phyloP scores from a whole-genome alignment of 2,888 invertebrate species.

The Meteorus colon region DNA sequence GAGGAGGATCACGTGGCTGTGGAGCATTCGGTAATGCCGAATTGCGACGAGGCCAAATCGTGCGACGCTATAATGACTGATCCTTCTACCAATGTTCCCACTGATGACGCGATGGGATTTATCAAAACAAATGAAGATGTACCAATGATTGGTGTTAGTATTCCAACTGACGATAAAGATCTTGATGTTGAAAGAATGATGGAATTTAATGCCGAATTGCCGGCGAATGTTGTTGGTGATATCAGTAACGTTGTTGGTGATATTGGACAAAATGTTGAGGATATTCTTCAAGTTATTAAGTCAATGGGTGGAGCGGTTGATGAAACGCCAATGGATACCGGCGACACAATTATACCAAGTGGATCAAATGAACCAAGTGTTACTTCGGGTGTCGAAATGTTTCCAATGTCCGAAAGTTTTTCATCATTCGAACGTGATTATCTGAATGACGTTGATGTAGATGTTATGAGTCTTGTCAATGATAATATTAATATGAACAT shows the following conservation, averaged over 20 bases:
- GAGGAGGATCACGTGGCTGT: constrained; percentile 46
- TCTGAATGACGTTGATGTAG: constrained; percentile 64
- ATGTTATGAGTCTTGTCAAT: constrained; percentile 67
- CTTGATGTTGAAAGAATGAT: constrained; percentile 48
- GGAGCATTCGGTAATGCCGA: constrained; percentile 36
- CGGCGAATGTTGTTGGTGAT: constrained; percentile 42
- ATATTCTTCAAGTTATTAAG: constrained; percentile 85
- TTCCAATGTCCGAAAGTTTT: constrained; percentile 66
- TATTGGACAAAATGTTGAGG: constrained; percentile 78
- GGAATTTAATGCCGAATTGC: constrained; percentile 44
- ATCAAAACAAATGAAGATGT: constrained; percentile 77
- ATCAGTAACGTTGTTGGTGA: constrained; percentile 63
- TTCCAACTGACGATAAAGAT: constrained; percentile 44
- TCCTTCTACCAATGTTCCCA: constrained; percentile 70
- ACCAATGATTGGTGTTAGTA: constrained; percentile 63
- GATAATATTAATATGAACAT: constrained; percentile 62
- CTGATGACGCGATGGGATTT: constrained; percentile 72
- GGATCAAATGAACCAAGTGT: constrained; percentile 59
- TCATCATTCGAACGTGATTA: constrained; percentile 67
- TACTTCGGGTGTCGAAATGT: constrained; percentile 64
- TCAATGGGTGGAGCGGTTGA: constrained; percentile 78
- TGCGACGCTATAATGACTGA: constrained; percentile 52
- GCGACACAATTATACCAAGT: constrained; percentile 37
- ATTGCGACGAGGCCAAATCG: constrained; percentile 34
- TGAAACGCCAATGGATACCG: constrained; percentile 34